Evolutionary conservation across 1,140 invertebrate species (phyloP), one percentile per base, ranked within the genome.

Genomic region (Plodia interpunctella): DNA sequence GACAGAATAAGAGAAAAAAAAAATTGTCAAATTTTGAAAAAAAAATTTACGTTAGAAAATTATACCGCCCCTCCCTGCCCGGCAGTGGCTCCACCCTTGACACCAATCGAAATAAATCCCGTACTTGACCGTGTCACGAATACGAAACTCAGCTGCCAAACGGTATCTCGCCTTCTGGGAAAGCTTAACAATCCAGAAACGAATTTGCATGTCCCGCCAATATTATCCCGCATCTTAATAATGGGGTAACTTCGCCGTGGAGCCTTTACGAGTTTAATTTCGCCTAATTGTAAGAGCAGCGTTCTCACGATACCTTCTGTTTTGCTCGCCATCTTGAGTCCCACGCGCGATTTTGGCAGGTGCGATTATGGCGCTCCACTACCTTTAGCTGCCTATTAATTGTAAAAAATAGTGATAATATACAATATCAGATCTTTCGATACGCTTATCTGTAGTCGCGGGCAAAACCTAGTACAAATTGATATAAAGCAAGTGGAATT

Each of bases 91-190:
- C 5, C 35, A 38, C 2, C n/a, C 68, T 70, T 78, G 83, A 78
- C 80, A 76, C 79, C 72, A 76, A 78, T 81, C 80, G 81, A 82
- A 87, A 87, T 82, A 86, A 78, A 80, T 72, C 76, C 68, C 74
- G 76, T 75, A 79, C 80, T 82, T 86, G 83, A 87, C 83, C 86
- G 80, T 85, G 83, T 87, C 82, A 87, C 76, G 80, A 76, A 8
- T n/a, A n/a, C 30, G 30, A 64, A 71, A 62, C 69, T 73, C 84
- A 87, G 85, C 86, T 87, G 83, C 86, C 74, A 65, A 84, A 88
- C 84, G 80, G 82, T 85, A 88, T 80, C 76, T 78, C 63, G 77
- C 75, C 76, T 87, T 86, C 81, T 87, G 80, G 81, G 84, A 87
- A 86, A 80, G 80, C 79, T 77, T 82, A 80, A 80, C 74, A 63